Base-by-base conservation (phyloP, 2,113 vertebrate species). In the Chlorodrepanis virens region DNA sequence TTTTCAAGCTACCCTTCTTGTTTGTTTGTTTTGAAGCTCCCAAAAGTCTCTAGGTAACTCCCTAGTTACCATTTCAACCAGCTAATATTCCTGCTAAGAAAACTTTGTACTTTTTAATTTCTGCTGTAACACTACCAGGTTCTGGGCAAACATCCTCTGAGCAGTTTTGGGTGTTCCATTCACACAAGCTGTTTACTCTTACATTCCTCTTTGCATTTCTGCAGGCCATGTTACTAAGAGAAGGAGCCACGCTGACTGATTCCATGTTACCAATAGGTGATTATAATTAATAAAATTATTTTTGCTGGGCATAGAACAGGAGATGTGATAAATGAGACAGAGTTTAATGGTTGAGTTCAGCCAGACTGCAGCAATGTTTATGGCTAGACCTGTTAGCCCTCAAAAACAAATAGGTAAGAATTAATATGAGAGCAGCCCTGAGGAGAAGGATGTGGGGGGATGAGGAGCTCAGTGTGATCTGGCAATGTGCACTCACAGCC, bases 391-490 rank as follows among this genome's bases (percentile, higher is more conserved):
- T 2, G 4, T 11, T 88, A 53, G 22, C 17, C 31, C 18, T 61
- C 45, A 70, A 70, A 83, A 80, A 20, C 16, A 83, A 64, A 33
- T 49, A 47, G 54, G 2, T 29, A 63, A 76, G 50, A 83, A 89
- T 45, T 77, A 69, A 68, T 74, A 77, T 5, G 56, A 83, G 14
- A 57, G n/a, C 11, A 80, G 49, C 56, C 56, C 27, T 44, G 15
- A 70, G 35, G 10, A 37, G 31, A 77, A 70, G 56, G 18, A 20
- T 12, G 42, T 28, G 33, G 31, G 35, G 70, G 35, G 56, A 77
- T 3, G 14, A 63, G 49, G 33, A 83, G 49, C 25, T 77, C 64
- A 44, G 0, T 0, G 0, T 37, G 42, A 56, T 31, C 31, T 42
- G 56, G 42, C 21, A 49, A 19, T 5, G 35, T 31, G 65, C 17